These are phyloP conservation scores for Colossoma macropomum DNA, from an alignment of 2,113 vertebrate genomes.

Conservation along the genomic window DNA sequence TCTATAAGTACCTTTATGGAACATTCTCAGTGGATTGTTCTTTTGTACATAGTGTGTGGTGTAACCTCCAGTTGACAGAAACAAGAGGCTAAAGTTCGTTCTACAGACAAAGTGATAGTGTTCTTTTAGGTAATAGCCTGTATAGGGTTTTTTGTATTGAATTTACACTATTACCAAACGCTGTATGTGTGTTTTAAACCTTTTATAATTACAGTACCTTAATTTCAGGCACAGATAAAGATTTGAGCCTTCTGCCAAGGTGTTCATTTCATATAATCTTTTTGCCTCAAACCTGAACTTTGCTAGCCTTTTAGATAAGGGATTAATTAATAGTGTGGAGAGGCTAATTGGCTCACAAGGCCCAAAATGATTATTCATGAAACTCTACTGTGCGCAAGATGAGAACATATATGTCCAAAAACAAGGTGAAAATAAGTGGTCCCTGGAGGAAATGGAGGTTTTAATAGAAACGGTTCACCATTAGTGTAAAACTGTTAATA, in stretches of 20 bases:
- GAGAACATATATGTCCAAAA: background rate
- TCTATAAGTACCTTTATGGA: slow-evolving; percentile 6
- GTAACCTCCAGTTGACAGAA: background rate
- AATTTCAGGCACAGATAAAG: background rate
- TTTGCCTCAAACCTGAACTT: background rate
- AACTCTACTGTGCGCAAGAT: background rate
- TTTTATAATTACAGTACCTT: background rate
- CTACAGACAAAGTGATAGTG: background rate
- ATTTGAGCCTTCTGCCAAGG: too few species aligned
- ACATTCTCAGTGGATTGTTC: background rate
- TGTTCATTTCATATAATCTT: background rate
- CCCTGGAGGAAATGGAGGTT: too few species aligned
- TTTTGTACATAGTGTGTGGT: background rate
- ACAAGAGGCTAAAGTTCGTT: background rate
- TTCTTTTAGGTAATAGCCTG: background rate
- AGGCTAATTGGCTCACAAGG: background rate
- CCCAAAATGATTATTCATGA: background rate
- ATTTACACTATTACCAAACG: background rate
- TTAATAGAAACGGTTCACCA: too few species aligned
- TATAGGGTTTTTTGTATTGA: background rate
- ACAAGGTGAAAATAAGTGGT: too few species aligned
- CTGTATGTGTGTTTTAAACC: background rate
- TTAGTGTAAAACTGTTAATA: too few species aligned
- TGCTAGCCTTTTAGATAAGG: background rate
- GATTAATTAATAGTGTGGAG: background rate